Conservation (phyloP, 1,140 invertebrate species). For the Drosophila mayri region DNA sequence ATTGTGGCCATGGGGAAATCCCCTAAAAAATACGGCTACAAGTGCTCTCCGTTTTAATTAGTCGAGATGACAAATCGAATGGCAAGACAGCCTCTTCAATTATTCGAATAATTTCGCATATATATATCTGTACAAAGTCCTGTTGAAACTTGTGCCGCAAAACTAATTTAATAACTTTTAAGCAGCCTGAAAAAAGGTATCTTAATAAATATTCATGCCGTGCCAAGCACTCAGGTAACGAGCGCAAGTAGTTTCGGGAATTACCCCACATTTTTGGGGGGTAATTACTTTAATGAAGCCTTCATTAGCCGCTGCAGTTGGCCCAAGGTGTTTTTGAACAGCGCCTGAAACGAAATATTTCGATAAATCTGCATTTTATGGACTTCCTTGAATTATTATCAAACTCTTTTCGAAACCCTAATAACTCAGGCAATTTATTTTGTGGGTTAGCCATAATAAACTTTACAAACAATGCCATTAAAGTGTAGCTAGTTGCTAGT, state of each 20-base stretch:
- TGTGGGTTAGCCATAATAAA: not conserved
- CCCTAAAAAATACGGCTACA: constrained; percentile 11
- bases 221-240: constrained; percentile 7
- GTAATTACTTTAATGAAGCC: constrained; percentile 7
- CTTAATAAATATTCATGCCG: constrained; percentile 29
- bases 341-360: not conserved
- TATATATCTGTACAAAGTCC: not conserved
- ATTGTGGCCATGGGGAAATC: constrained; percentile 42
- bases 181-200: constrained; percentile 4
- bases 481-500: constrained; percentile 1
- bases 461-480: constrained; percentile 16
- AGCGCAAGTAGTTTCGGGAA: constrained; percentile 14
- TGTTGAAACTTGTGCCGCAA: constrained; percentile 1
- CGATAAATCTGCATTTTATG: constrained; percentile 1
- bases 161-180: constrained; percentile 45
- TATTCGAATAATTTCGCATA: not conserved
- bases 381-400: constrained; percentile 5
- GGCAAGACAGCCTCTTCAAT: not conserved
- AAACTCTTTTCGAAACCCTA: not conserved
- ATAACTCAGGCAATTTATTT: not conserved
- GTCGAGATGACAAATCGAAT: constrained; percentile 25
- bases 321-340: not conserved
- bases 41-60: constrained; percentile 47
- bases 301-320: not conserved
- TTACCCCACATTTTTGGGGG: not conserved